These are phyloP conservation scores for Myotis daubentonii DNA, from an alignment of 2,797 vertebrate species.

Conservation along the genomic window DNA sequence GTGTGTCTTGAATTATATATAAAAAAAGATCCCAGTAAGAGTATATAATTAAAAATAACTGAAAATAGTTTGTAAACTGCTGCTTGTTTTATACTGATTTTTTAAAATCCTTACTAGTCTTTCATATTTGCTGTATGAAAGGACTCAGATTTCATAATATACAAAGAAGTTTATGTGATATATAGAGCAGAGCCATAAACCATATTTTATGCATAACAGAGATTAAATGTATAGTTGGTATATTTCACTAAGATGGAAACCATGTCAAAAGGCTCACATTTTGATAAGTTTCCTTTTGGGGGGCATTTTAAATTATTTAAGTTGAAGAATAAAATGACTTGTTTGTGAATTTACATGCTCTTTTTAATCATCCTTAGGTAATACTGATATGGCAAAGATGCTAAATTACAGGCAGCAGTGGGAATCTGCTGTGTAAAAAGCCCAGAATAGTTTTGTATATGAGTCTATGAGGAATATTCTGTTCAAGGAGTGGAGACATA, in stretches of 20 bases:
- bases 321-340: constrained; percentile 79
- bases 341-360: constrained; percentile 77
- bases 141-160: constrained; percentile 61
- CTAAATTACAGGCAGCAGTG: constrained; percentile 81
- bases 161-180: constrained; percentile 76
- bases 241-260: constrained; percentile 76
- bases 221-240: constrained; percentile 70
- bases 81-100: constrained; percentile 31
- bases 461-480: constrained; percentile 81
- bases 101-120: constrained; percentile 40
- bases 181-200: constrained; percentile 71
- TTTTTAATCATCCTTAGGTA: constrained; percentile 79
- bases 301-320: constrained; percentile 78
- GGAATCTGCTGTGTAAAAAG: constrained; percentile 77
- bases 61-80: constrained; percentile 24
- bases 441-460: constrained; percentile 72
- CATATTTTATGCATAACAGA: constrained; percentile 76
- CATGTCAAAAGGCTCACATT: constrained; percentile 70
- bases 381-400: constrained; percentile 74
- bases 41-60: constrained; percentile 49
- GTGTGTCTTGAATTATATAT: neutral
- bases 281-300: constrained; percentile 77
- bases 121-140: constrained; percentile 68
- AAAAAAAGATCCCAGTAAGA: neutral
- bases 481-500: constrained; percentile 75